Evolutionary conservation across 2,797 vertebrate genomes (phyloP).

Genomic region (Geotrypetes seraphini): DNA sequence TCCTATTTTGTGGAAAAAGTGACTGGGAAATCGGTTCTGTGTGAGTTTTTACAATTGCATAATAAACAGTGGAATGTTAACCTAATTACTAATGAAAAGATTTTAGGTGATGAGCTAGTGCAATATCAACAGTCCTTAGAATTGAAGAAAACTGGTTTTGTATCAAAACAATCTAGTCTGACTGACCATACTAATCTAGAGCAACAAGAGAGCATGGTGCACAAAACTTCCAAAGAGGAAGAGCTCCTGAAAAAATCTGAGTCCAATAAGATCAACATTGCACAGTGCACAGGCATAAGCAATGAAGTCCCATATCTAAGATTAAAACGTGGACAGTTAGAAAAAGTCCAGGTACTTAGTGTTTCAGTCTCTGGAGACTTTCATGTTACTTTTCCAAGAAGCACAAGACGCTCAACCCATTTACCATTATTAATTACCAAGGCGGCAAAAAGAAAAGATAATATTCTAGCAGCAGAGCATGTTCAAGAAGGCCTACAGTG

Average conservation of each 20-base stretch:
- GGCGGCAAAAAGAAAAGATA: slow-evolving; percentile 20
- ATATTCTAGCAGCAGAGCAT: slow-evolving; percentile 24
- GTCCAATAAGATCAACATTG: too few relatives aligned
- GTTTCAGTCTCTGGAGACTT: slow-evolving; percentile 45
- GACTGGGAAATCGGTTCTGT: slow-evolving; percentile 46
- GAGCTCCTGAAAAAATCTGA: neutral
- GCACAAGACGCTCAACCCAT: slow-evolving; percentile 14
- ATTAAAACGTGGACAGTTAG: slow-evolving; percentile 39
- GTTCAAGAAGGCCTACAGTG: slow-evolving; percentile 52
- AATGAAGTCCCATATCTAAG: slow-evolving; percentile 5
- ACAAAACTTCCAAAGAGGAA: too few relatives aligned
- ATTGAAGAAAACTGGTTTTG: neutral
- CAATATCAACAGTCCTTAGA: neutral
- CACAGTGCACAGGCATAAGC: too few relatives aligned
- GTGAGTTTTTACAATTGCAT: slow-evolving; percentile 56
- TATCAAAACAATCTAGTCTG: too few relatives aligned
- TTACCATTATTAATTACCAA: slow-evolving; percentile 36
- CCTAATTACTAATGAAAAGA: slow-evolving; percentile 38
- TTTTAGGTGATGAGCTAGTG: slow-evolving; percentile 24
- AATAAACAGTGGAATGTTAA: slow-evolving; percentile 60
- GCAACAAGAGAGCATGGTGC: too few relatives aligned
- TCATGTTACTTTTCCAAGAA: slow-evolving; percentile 47
- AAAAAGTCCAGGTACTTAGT: slow-evolving; percentile 42
- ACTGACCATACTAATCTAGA: too few relatives aligned
- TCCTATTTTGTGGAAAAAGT: slow-evolving; percentile 45